Evolutionary conservation across 2,113 vertebrate genomes (phyloP), one percentile per base, ranked within the genome.

Genomic region (Aramus guarauna): DNA sequence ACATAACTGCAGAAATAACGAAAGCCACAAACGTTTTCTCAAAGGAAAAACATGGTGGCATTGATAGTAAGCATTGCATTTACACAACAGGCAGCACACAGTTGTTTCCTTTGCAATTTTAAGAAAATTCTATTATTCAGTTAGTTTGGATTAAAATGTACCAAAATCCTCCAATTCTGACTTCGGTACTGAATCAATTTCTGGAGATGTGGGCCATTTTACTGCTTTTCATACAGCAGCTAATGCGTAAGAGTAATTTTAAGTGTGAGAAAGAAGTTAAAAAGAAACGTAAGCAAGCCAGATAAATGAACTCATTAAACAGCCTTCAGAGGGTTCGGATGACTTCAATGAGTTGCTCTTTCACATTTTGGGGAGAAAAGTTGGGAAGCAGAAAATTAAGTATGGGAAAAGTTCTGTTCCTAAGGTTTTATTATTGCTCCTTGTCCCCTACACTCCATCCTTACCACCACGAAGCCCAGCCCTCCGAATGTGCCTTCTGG

Each of bases 11-110:
- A 68, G n/a, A 60, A 60, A 88, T 78, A 80, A 83, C 52, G 58
- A 95, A 89, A 80, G 24, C 69, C 73, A 74, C 37, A 43, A 60
- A 24, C 30, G 55, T 67, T 72, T 91, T 84, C 52, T 92, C 68
- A 68, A 90, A 75, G 68, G 18, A 43, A 72, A 92, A 74, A 34
- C 12, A 62, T 1, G 4, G 12, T 71, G 32, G 47, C 45, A 20
- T 27, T 41, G 67, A 77, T n/a, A 77, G 2, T 10, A 90, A 79
- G 37, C 6, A 30, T 6, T 89, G 21, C 19, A 36, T 87, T 90
- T 68, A 79, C 4, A 45, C 5, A 1, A 23, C 11, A 43, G 5
- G 4, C 16, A 71, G 32, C 4, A 6, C 37, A 56, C 39, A 32
- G n/a, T 39, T 72, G 20, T 30, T 63, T 59, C 29, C 14, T 67